Base-by-base conservation (phyloP, 2,797 vertebrate genomes). In the Ctenosaura bakeri region DNA sequence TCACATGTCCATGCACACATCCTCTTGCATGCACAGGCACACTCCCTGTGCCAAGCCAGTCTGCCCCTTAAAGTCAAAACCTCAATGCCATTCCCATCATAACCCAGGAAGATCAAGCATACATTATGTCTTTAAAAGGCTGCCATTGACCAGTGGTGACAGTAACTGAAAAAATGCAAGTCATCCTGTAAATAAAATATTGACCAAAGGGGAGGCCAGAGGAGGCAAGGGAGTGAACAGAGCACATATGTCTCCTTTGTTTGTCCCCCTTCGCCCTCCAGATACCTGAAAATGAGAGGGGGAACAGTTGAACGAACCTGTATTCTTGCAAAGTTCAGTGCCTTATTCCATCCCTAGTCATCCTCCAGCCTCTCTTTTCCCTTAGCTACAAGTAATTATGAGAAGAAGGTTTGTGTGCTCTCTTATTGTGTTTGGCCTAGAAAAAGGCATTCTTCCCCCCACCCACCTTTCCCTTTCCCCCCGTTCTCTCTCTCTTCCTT, bases 381-480 rank as follows among this genome's bases (percentile, higher is more conserved):
- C 96, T 85, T 26, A 82, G 90, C 95, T 96, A 94, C 95, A 96
- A 96, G 96, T 94, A 96, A 96, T 92, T 95, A 88, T 77, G 94
- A 96, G 94, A 91, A 94, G 94, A 92, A 95, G 94, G 92, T 93
- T 89, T 91, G 87, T 94, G 92, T 92, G 90, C 94, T 94, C 95
- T 94, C 93, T 96, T 95, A 94, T 94, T 96, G 91, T 94, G 91
- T 95, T 95, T 89, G 90, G 94, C 93, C 94, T 90, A 79, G 93
- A 95, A 96, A 73, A 83, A 95, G 83, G 86, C 83, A 89, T 22
- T 22, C 66, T 92, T 90, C 54, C 78, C 50, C 59, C 69, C 20
- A 1, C 20, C 20, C 4, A 22, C 59, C 20, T 22, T 22, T 0
- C 78, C 86, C 62, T 91, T 18, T n/a, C 88, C 88, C 24, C 78